Percentiles rank a stretch among this genome's conserved stretches.
Conservation (phyloP, 2,797 vertebrate genomes). For the Strix occidentalis region DNA sequence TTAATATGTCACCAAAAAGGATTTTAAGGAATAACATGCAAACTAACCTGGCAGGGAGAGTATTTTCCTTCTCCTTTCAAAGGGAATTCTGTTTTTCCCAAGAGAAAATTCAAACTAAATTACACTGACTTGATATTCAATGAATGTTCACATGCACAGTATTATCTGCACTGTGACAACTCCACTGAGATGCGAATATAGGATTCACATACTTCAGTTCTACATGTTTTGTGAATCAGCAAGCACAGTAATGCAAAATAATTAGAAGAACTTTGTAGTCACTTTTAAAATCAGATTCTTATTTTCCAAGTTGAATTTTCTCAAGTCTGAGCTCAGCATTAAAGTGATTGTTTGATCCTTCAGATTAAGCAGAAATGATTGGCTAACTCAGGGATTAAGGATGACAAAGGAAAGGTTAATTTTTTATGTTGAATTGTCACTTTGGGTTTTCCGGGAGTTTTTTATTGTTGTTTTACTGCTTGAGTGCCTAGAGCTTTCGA, state of each 20-base stretch:
- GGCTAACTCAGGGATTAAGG: not conserved
- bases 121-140: not conserved
- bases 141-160: accelerated
- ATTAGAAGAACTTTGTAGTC: not conserved
- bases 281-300: not conserved
- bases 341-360: not conserved
- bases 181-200: not conserved
- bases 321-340: not conserved
- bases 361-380: not conserved
- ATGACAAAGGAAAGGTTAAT: not conserved
- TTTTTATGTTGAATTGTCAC: not conserved
- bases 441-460: accelerated
- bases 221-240: not conserved
- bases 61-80: constrained; percentile 14
- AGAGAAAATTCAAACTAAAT: constrained; percentile 2
- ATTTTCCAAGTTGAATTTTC: not conserved
- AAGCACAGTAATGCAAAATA: not conserved
- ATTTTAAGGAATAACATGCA: constrained; percentile 43
- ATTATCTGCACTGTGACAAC: not conserved
- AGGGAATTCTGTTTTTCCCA: constrained; percentile 2
- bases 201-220: not conserved
- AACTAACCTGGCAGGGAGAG: constrained; percentile 13
- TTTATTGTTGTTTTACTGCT: not conserved
- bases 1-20: constrained; percentile 35
- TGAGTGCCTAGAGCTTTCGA: not conserved